Evolutionary conservation across 2,888 invertebrate genomes (phyloP).

Genomic region (Thalpophila matura): DNA sequence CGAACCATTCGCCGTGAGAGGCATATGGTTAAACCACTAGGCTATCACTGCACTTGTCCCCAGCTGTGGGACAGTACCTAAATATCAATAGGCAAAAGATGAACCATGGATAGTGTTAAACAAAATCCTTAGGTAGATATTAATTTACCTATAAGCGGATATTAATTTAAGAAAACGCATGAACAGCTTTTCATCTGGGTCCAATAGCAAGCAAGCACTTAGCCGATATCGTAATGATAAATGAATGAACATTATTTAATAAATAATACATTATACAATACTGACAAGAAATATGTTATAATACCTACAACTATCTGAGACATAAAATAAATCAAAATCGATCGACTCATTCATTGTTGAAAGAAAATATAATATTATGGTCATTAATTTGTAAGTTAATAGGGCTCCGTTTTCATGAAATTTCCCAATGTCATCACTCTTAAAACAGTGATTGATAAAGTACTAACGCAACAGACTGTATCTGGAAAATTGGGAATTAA

Average conservation of each 20-base stretch:
- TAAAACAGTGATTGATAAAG: neutral
- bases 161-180: neutral
- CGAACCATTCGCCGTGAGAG: no score
- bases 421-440: constrained; percentile 1
- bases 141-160: no score
- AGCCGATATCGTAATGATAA: constrained; percentile 50
- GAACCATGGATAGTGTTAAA: no score
- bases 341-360: constrained; percentile 38
- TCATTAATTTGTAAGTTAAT: constrained; percentile 21
- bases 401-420: neutral
- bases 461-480: neutral
- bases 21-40: no score
- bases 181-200: constrained; percentile 27
- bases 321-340: constrained; percentile 23
- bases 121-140: no score
- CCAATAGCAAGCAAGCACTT: constrained; percentile 36
- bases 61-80: no score
- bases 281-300: constrained; percentile 52
- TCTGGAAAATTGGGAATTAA: no score
- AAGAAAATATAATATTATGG: constrained; percentile 23
- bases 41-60: no score
- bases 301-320: constrained; percentile 14
- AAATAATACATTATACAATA: constrained; percentile 56
- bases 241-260: constrained; percentile 54
- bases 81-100: no score